Conservation (phyloP, 2,113 vertebrate species). For the Trichechus manatus region DNA sequence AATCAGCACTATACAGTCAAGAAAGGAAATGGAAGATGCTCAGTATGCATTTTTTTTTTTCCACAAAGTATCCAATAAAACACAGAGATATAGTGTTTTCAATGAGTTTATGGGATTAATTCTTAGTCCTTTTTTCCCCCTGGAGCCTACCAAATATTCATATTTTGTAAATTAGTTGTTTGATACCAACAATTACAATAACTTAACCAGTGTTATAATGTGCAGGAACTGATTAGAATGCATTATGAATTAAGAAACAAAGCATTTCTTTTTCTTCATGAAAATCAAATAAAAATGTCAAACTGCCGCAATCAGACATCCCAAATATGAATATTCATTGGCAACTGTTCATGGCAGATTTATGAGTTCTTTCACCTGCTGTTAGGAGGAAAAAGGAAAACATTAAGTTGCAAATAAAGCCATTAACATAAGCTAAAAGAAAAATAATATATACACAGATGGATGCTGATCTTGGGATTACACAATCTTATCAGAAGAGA, state of each 20-base stretch:
- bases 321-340: slow-evolving; percentile 93
- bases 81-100: background rate
- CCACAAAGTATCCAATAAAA: background rate
- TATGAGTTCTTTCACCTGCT: slow-evolving; percentile 93
- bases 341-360: slow-evolving; percentile 92
- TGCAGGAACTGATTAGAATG: slow-evolving; percentile 83
- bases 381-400: slow-evolving; percentile 87
- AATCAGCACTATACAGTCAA: background rate
- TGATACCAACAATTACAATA: slow-evolving; percentile 81
- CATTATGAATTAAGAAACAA: slow-evolving; percentile 86
- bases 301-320: slow-evolving; percentile 89
- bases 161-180: slow-evolving; percentile 82
- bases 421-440: slow-evolving; percentile 90
- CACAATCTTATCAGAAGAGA: slow-evolving; percentile 83
- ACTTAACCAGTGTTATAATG: slow-evolving; percentile 83
- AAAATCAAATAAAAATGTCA: slow-evolving; percentile 91
- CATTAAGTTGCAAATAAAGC: slow-evolving; percentile 90
- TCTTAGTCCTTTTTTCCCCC: slow-evolving; percentile 35
- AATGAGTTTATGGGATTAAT: slow-evolving; percentile 20
- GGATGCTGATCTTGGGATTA: slow-evolving; percentile 87
- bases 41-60: background rate
- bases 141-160: slow-evolving; percentile 57
- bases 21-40: background rate
- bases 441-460: slow-evolving; percentile 88
- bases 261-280: slow-evolving; percentile 85